Evolutionary conservation across 2,113 vertebrate species (phyloP).

Genomic region (Malurus elegans): DNA sequence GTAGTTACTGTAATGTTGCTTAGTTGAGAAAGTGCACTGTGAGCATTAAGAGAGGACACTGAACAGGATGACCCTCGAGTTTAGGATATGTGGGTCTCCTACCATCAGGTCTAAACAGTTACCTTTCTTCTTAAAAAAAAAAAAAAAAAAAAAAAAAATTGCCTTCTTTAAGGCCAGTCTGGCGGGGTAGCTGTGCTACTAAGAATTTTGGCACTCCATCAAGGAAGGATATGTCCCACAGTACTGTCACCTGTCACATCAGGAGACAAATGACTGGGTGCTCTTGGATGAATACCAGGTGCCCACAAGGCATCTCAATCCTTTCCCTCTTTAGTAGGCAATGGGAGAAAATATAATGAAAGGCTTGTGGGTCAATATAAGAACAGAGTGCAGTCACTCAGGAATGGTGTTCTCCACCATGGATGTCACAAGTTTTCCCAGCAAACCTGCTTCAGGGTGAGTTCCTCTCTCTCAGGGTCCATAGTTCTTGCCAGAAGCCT

Average conservation of each 20-base stretch:
- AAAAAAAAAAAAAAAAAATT: not conserved
- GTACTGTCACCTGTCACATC: not conserved
- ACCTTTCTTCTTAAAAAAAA: not conserved
- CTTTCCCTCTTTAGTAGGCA: not conserved
- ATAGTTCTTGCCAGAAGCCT: not conserved
- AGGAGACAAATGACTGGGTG: not conserved
- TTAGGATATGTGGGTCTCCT: not conserved
- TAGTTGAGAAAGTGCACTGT: not conserved
- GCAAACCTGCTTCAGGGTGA: accelerated
- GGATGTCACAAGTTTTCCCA: not conserved
- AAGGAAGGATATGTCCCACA: not conserved
- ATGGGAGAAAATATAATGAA: not conserved
- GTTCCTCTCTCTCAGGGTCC: too few species aligned
- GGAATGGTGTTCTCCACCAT: accelerated
- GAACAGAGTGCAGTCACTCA: not conserved
- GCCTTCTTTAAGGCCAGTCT: not conserved
- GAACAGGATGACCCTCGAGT: not conserved
- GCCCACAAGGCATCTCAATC: not conserved
- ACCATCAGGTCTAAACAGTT: not conserved
- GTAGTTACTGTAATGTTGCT: not conserved
- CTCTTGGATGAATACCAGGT: not conserved
- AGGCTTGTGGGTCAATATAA: accelerated
- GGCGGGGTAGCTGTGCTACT: not conserved
- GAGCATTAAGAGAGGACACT: not conserved
- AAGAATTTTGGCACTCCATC: not conserved